Evolutionary conservation across 2,113 vertebrate genomes (phyloP), one percentile per base, ranked within the genome.

Genomic region (Danio rerio): DNA sequence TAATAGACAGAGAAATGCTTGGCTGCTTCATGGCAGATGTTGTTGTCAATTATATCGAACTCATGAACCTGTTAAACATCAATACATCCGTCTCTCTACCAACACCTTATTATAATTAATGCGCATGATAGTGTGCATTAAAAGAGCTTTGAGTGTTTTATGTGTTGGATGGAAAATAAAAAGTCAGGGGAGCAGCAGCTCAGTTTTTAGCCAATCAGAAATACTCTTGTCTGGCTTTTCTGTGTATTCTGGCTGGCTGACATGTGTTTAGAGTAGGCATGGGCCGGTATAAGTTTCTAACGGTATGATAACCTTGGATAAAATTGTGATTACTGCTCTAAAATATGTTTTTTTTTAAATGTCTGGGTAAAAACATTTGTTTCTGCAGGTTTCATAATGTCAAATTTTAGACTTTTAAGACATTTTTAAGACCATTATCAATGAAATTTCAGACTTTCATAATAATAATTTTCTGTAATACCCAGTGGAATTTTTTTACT

Each of bases 31-130:
- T 31, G 20, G 18, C 59, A 63, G 40, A 16, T 59, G 73, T 13
- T 73, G 71, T 55, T 63, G 75, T 78, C 56, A 63, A 78, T 52
- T 78, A 78, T 63, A 63, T 78, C 3, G 75, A 78, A 61, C 58
- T 45, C n/a, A 40, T 50, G 20, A 63, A 40, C 15, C 4, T 20
- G 21, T 20, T 18, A 43, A 52, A 55, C 47, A 20, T 66, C 49
- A 74, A 58, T 74, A 42, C 31, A n/a, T 74, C 53, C 6, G 6
- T 58, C 40, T 40, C 53, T 74, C 16, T 43, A 9, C 15, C 4
- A 12, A 42, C 18, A 21, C 18, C 2, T 50, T 31, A 8, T 21
- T 70, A 6, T 6, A 21, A 6, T 31, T 62, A 40, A 12, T 31
- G 11, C 6, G 6, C 7, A 20, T 70, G 45, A 70, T 71, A 15